Evolutionary conservation across 2,888 invertebrate genomes (phyloP), one percentile per base, ranked within the genome.

Genomic region (Drosophila koepferae): DNA sequence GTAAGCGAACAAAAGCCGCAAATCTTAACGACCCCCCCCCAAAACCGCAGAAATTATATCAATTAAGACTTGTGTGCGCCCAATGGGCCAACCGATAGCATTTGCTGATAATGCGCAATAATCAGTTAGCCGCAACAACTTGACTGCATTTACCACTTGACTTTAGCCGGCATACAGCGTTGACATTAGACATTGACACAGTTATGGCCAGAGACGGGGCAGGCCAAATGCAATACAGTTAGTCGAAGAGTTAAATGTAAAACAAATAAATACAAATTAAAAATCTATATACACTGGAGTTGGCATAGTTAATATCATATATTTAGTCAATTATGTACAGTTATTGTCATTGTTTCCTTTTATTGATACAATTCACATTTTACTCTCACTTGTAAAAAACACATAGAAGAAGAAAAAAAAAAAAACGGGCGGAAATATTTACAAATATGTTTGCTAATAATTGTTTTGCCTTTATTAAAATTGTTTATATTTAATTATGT

Each of bases 1-100:
- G 77, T 77, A 77, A 77, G 46, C 40, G 46, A 62, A 63, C 68
- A 72, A 73, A 74, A 74, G 75, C 74, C 63, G 9, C 76, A 73
- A 60, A 58, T 60, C 60, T 58, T 18, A 46, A 44, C 41, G 43
- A 60, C 63, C 66, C 40, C 66, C 40, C 78, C 28, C 28, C 63
- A 51, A 49, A 49, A 34, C 61, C 74, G 23, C 67, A 65, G 36
- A 66, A 61, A 54, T 61, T 41, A 63, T 66, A 76, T 70, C 59
- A 55, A 77, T 59, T 68, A 36, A 46, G 61, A 62, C 55, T 58
- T 43, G 44, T 8, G 60, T 36, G 60, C 56, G 18, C 4, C 36
- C 40, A 56, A 23, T 38, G 48, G 28, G 53, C 6, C 3, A n/a
- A 49, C 18, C 46, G 43, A 60, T 65, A 40, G 43, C 61, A 61